Conservation (phyloP, 2,888 invertebrate genomes). For the Plagiodera versicolora region DNA sequence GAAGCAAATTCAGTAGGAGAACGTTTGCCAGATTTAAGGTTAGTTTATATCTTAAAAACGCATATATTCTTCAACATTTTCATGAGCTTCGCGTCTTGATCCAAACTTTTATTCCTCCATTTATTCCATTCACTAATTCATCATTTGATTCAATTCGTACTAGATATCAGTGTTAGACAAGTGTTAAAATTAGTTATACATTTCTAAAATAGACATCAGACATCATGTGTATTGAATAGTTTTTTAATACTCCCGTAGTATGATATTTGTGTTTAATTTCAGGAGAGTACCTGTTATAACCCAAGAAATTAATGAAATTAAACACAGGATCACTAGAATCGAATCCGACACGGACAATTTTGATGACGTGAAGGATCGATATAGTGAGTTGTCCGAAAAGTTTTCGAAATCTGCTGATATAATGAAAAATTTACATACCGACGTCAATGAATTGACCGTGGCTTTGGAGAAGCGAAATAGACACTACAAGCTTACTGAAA, state of each 20-base stretch:
- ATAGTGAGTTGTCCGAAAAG: conserved; percentile 47
- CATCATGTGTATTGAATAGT: no score
- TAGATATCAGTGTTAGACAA: no score
- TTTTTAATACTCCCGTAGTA: no score
- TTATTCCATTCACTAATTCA: no score
- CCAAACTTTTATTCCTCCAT: no score
- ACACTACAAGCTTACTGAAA: conserved; percentile 51
- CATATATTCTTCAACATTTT: background rate
- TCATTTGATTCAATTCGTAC: no score
- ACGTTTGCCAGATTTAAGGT: conserved; percentile 59
- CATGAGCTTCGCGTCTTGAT: no score
- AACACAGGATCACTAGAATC: conserved; percentile 54
- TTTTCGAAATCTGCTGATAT: conserved; percentile 43
- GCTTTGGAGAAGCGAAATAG: conserved; percentile 47
- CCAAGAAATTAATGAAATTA: conserved; percentile 54
- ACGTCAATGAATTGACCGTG: conserved; percentile 39
- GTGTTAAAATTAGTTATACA: no score
- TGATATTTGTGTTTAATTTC: conserved; percentile 19
- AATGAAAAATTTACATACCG: conserved; percentile 38
- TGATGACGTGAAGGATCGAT: conserved; percentile 42
- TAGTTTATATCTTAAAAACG: background rate
- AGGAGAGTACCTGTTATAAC: conserved; percentile 45
- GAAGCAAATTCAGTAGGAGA: conserved; percentile 57
- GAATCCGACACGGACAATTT: conserved; percentile 48
- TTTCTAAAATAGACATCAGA: no score